Evolutionary conservation across 1,140 invertebrate species (phyloP), one percentile per base, ranked within the genome.

Genomic region (Drosophila lini): DNA sequence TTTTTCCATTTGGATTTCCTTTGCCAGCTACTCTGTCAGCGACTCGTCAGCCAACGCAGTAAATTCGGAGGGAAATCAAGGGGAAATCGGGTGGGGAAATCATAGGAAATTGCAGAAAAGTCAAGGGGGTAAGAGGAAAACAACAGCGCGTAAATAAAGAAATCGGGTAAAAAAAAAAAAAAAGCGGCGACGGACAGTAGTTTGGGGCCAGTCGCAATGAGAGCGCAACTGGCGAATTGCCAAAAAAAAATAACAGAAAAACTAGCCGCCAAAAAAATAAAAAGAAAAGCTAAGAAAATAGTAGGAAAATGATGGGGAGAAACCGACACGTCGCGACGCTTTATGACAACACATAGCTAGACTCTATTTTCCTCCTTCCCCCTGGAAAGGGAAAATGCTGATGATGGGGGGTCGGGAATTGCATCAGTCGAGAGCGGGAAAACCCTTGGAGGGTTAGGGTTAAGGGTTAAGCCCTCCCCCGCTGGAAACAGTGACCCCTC

Each of bases 61-160:
- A 7, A 50, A 48, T 10, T 48, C 11, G 1, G 32, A 9, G 9
- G 32, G 16, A 16, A 44, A 63, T 45, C 53, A 40, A 15, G 22
- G n/a, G 28, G 48, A 52, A 52, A 19, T 32, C 48, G 2, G 19
- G 11, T 1, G 15, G 47, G 47, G 45, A 28, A 48, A 48, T 25
- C n/a, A 5, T 34, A 16, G 5, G 28, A 61, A 44, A 74, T 38
- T 19, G 38, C 16, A 41, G 36, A 41, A 34, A 40, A 25, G 32
- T 40, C n/a, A 44, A 42, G 22, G 67, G 28, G 13, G 2, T 5
- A 5, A 3, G 45, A 1, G 42, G 32, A 11, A 55, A 32, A 44
- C 41, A 44, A 69, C 32, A 59, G 44, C 61, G 36, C 81, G 75
- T 88, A 88, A 88, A 86, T 86, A 80, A 82, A 76, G 80, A 65